phyloP scores from a whole-genome alignment of 2,888 invertebrate species.

The Drosophila nigricruria region DNA sequence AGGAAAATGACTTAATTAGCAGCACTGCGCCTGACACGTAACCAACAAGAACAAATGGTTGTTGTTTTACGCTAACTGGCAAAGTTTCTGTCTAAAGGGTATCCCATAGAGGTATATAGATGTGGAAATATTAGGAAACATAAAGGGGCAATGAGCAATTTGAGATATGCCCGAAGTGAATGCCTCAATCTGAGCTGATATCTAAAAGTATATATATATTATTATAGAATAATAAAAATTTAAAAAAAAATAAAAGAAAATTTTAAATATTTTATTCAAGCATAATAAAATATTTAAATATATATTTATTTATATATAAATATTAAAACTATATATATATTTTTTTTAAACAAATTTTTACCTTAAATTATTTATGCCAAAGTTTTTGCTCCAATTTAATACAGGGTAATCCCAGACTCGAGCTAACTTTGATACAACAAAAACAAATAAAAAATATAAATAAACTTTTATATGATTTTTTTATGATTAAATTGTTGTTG shows the following conservation, averaged over 20 bases:
- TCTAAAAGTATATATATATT: too few relatives aligned
- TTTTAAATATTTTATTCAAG: not conserved
- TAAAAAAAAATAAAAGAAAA: not conserved
- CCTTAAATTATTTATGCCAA: not conserved
- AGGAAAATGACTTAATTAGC: conserved; percentile 1
- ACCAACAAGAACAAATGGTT: conserved; percentile 17
- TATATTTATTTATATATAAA: not conserved
- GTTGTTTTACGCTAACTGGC: not conserved
- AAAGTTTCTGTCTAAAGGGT: not conserved
- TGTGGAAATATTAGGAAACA: not conserved
- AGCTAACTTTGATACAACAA: not conserved
- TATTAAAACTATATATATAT: not conserved
- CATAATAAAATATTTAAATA: not conserved
- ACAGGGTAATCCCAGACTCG: conserved; percentile 6
- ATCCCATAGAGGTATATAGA: not conserved
- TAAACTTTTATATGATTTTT: conserved; percentile 36
- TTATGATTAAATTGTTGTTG: conserved; percentile 48
- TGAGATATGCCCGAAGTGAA: too few relatives aligned
- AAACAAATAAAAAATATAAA: not conserved
- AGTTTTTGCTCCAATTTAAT: conserved; percentile 1
- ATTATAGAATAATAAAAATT: too few relatives aligned
- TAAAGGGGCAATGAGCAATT: not conserved
- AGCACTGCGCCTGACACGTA: not conserved
- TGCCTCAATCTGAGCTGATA: too few relatives aligned
- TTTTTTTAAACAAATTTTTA: not conserved